Evolutionary conservation across 1,140 invertebrate species (phyloP).

Genomic region (Zophobas morio): DNA sequence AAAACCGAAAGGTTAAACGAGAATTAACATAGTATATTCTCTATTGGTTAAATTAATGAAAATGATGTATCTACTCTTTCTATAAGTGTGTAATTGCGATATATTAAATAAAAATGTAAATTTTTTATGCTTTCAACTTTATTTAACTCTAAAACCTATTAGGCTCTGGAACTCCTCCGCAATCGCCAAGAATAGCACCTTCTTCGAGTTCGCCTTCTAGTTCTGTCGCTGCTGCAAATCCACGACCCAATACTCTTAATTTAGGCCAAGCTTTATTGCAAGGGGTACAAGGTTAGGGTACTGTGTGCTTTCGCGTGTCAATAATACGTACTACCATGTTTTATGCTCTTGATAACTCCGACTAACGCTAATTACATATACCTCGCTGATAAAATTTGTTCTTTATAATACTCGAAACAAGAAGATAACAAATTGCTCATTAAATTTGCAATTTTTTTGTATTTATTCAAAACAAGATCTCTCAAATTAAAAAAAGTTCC

Average conservation of each 20-base stretch:
- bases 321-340: constrained; percentile 1
- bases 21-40: neutral
- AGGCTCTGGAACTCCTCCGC: constrained; percentile 65
- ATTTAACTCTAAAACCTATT: constrained; percentile 43
- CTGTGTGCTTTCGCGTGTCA: constrained; percentile 44
- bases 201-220: constrained; percentile 62
- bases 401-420: neutral
- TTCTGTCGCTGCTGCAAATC: constrained; percentile 57
- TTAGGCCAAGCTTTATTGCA: constrained; percentile 68
- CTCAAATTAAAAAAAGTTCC: neutral
- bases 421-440: no score
- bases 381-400: neutral
- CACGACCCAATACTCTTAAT: constrained; percentile 63
- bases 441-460: no score
- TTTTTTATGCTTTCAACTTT: constrained; percentile 22
- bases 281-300: constrained; percentile 67
- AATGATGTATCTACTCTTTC: no score
- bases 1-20: neutral
- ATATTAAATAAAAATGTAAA: constrained; percentile 10
- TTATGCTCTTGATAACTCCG: neutral
- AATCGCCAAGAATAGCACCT: constrained; percentile 61
- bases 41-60: no score
- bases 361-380: neutral
- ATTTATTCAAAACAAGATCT: no score
- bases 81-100: neutral